Conservation (phyloP, 2,888 invertebrate species). For the Scrobipalpa costella region DNA sequence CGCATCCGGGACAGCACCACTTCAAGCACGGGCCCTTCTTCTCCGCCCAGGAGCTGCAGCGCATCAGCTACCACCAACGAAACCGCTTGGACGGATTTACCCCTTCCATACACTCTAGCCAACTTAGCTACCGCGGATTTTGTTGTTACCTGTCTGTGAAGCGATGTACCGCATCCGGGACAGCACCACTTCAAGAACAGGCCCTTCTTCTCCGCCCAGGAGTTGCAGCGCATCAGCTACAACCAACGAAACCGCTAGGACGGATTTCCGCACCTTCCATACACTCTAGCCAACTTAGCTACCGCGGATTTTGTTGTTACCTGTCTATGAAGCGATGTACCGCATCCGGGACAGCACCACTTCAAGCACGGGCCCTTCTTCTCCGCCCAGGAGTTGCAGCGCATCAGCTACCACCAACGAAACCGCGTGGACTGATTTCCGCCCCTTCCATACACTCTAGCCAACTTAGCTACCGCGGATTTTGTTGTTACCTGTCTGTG, state of each 20-base stretch:
- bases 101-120: too few relatives aligned
- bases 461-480: too few relatives aligned
- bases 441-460: constrained; percentile 99
- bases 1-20: constrained; percentile 95
- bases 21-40: constrained; percentile 96
- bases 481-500: constrained; percentile 87
- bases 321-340: too few relatives aligned
- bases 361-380: too few relatives aligned
- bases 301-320: too few relatives aligned
- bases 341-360: too few relatives aligned
- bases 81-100: constrained; percentile 98
- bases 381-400: constrained; percentile 93
- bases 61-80: constrained; percentile 98
- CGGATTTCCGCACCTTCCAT: constrained; percentile 99
- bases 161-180: constrained; percentile 97
- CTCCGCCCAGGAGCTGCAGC: constrained; percentile 93
- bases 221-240: constrained; percentile 98
- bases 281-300: too few relatives aligned
- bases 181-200: constrained; percentile 95
- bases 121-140: too few relatives aligned
- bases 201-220: constrained; percentile 94
- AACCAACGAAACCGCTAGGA: constrained; percentile 97
- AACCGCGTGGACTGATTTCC: constrained; percentile 98
- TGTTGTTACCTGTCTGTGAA: constrained; percentile 90
- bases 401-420: constrained; percentile 98